A percentile compares a stretch with the other conserved stretches of the same genome.
Conservation (phyloP, 2,113 vertebrate genomes). For the Lophura nycthemera region DNA sequence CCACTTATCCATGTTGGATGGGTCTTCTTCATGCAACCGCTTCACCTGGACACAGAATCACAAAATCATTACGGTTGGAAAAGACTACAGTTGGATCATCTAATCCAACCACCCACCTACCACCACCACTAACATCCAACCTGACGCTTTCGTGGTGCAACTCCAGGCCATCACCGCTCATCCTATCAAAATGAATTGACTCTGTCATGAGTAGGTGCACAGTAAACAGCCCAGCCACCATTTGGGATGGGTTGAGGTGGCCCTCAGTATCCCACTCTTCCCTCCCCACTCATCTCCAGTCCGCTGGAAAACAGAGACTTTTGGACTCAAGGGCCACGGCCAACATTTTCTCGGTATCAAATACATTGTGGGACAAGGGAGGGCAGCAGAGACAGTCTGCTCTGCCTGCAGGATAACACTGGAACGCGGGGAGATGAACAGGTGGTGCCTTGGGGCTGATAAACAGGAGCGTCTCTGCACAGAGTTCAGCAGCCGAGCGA, state of each 20-base stretch:
- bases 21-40: not conserved
- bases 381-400: not conserved
- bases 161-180: no score
- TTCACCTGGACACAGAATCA: not conserved
- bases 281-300: not conserved
- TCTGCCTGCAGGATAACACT: not conserved
- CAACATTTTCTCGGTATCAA: accelerated
- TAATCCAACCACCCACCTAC: no score
- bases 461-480: not conserved
- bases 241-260: not conserved
- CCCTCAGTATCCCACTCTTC: not conserved
- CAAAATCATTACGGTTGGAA: no score
- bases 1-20: not conserved
- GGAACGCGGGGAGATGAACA: not conserved
- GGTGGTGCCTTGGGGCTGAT: not conserved
- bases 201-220: not conserved
- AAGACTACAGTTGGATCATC: no score
- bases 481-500: not conserved
- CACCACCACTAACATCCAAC: no score
- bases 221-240: not conserved
- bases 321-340: not conserved
- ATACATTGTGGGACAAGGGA: not conserved
- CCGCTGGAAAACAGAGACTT: not conserved
- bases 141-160: no score
- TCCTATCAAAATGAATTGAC: not conserved